These are phyloP conservation scores for Drosophila malerkotliana DNA, from an alignment of 1,140 invertebrate species.

Conservation along the genomic window DNA sequence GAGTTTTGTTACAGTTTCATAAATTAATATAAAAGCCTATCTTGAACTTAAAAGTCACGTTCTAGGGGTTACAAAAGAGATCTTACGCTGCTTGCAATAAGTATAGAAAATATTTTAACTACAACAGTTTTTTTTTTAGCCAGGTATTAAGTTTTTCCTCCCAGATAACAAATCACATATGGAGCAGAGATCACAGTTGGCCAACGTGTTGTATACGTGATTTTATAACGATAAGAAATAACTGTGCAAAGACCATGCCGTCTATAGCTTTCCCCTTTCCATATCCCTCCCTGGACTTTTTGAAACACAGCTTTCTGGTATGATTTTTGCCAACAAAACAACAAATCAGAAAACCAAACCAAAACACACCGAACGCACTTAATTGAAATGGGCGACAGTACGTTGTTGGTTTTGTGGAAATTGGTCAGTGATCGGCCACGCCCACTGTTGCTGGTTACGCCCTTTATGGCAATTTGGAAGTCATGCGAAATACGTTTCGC, in stretches of 20 bases:
- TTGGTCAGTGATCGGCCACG: slow-evolving; percentile 23
- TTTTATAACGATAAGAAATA: slow-evolving; percentile 9
- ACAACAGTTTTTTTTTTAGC: too few species aligned
- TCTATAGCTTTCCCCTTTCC: neutral
- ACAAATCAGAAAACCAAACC: slow-evolving; percentile 4
- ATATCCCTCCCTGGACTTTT: neutral
- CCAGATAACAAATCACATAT: neutral
- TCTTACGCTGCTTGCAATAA: neutral
- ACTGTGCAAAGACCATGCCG: neutral
- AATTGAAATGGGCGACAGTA: slow-evolving; percentile 38
- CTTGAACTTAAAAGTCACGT: neutral
- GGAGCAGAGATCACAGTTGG: slow-evolving; percentile 8
- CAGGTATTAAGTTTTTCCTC: neutral
- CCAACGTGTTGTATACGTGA: slow-evolving; percentile 34
- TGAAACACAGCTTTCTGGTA: slow-evolving; percentile 18
- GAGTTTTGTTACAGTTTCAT: slow-evolving; percentile 1
- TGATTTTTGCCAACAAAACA: slow-evolving; percentile 5
- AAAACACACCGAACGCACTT: slow-evolving; percentile 31
- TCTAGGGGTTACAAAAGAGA: neutral
- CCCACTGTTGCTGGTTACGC: slow-evolving; percentile 33
- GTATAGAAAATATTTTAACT: too few species aligned
- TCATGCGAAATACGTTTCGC: slow-evolving; percentile 54
- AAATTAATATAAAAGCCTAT: neutral
- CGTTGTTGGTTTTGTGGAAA: slow-evolving; percentile 6
- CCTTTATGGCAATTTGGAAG: slow-evolving; percentile 33